Evolutionary conservation across 2,888 invertebrate genomes (phyloP), one percentile per base, ranked within the genome.

Genomic region (Clivina fossor): DNA sequence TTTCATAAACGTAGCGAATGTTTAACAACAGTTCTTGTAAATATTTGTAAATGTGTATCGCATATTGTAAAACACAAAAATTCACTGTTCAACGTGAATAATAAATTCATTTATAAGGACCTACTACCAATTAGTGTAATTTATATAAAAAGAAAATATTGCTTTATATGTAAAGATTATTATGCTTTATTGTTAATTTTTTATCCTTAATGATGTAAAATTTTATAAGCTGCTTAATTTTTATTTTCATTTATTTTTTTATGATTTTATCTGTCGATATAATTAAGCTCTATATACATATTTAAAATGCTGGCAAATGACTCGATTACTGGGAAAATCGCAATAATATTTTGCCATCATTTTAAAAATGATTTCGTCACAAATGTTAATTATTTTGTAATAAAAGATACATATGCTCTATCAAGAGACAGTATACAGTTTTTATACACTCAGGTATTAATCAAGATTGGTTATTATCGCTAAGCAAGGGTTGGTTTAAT

Each of bases 371-470:
- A 9, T 33, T 33, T n/a, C n/a, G n/a, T 28, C n/a, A 13, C 9
- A 22, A 53, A 41, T 41, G 43, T 24, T 33, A 44, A 53, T 35
- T 54, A 54, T 54, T 46, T 55, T 55, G 47, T 55, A 40, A 55
- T 55, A 55, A 55, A 47, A n/a, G n/a, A n/a, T n/a, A n/a, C n/a
- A n/a, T n/a, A n/a, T 54, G 37, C 35, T 44, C 46, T 46, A 37
- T 54, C 28, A 44, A 28, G 33, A 38, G 26, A n/a, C 47, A 46
- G 46, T 38, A 43, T 51, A 24, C 53, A 53, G 43, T 22, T 46
- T 44, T 46, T 40, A 46, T 46, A 47, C 26, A 47, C 55, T 55
- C 55, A 55, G 55, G 55, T 55, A 55, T 55, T 55, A 43, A 47
- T 55, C 43, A 26, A 26, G 47, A 35, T 43, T 51, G 41, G 51